Evolutionary conservation across 1,140 invertebrate species (phyloP).

Genomic region (Centruroides vittatus): DNA sequence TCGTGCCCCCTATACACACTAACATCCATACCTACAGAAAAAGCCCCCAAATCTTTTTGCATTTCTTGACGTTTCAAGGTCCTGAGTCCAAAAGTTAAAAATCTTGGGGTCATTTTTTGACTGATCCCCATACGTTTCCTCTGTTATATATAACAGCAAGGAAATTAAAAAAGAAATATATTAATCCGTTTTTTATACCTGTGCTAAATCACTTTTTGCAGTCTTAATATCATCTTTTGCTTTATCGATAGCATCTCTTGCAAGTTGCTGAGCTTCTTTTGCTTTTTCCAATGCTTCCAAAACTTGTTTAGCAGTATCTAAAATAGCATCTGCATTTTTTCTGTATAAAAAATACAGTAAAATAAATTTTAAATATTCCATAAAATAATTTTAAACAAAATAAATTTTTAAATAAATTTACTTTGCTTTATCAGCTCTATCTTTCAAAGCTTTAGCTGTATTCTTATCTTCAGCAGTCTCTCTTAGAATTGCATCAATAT

Average conservation of each 20-base stretch:
- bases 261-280: slow-evolving; percentile 55
- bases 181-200: slow-evolving; percentile 26
- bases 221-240: slow-evolving; percentile 60
- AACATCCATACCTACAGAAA: too few relatives aligned
- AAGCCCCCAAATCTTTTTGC: too few relatives aligned
- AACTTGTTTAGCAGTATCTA: slow-evolving; percentile 42
- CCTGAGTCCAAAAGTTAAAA: too few relatives aligned
- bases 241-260: slow-evolving; percentile 57
- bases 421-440: slow-evolving; percentile 58
- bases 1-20: too few relatives aligned
- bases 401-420: slow-evolving; percentile 27
- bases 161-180: too few relatives aligned
- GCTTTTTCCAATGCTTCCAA: slow-evolving; percentile 47
- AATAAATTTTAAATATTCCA: background rate
- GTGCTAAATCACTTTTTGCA: slow-evolving; percentile 54
- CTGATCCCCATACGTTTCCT: too few relatives aligned
- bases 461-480: slow-evolving; percentile 65
- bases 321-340: slow-evolving; percentile 35
- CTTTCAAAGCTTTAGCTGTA: slow-evolving; percentile 55
- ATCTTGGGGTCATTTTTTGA: too few relatives aligned
- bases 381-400: background rate
- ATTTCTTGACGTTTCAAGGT: too few relatives aligned
- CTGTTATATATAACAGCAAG: too few relatives aligned
- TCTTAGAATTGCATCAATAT: slow-evolving; percentile 75
- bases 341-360: slow-evolving; percentile 23